phyloP scores from a whole-genome alignment of 2,113 vertebrate genomes.

The Halichoerus grypus region DNA sequence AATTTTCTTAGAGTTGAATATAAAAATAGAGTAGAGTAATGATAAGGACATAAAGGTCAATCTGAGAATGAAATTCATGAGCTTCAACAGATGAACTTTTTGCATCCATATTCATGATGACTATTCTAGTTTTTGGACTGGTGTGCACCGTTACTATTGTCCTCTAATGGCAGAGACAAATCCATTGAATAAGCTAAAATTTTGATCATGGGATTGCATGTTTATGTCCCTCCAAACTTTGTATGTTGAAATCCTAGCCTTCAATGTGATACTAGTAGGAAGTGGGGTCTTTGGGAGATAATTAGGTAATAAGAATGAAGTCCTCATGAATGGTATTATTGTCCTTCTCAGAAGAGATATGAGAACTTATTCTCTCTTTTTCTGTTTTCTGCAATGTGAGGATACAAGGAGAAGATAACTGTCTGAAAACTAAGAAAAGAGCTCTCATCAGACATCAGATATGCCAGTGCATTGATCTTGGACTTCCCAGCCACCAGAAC shows the following conservation, averaged over 20 bases:
- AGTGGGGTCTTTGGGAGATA: neutral
- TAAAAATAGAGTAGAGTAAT: slow-evolving; percentile 65
- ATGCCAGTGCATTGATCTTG: neutral
- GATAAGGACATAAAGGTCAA: slow-evolving; percentile 73
- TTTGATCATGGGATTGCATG: neutral
- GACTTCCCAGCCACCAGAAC: neutral
- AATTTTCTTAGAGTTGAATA: slow-evolving; percentile 72
- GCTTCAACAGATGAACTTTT: slow-evolving; percentile 55
- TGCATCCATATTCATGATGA: slow-evolving; percentile 63
- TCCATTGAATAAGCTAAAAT: neutral
- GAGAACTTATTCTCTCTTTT: neutral
- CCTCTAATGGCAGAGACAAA: neutral
- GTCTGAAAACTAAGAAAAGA: neutral
- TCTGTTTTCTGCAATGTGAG: neutral
- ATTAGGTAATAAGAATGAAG: neutral
- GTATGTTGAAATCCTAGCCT: neutral
- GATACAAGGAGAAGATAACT: neutral
- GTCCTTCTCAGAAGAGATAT: neutral
- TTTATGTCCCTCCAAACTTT: neutral
- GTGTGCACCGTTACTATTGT: neutral
- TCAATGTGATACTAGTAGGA: neutral
- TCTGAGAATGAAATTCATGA: slow-evolving; percentile 72
- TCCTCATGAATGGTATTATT: neutral
- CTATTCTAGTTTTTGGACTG: neutral
- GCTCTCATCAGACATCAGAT: neutral